Evolutionary conservation across 2,888 invertebrate species (phyloP).

Genomic region (Andrena marginata): DNA sequence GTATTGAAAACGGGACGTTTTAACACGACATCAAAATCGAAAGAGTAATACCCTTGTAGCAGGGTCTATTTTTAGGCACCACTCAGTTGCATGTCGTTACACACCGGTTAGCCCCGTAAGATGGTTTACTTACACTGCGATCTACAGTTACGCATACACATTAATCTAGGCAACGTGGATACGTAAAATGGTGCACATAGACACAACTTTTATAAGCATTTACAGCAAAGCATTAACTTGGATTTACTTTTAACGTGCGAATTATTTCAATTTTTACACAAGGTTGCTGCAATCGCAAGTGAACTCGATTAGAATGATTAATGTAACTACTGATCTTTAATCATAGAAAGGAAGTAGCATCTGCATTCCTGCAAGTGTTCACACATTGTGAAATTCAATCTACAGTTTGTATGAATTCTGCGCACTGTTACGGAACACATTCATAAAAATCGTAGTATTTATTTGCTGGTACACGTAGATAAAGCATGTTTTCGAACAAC

Average conservation of each 20-base stretch:
- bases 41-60: slow-evolving; percentile 60
- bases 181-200: slow-evolving; percentile 48
- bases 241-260: not conserved
- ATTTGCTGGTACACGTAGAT: too few relatives aligned
- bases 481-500: too few relatives aligned
- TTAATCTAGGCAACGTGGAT: slow-evolving; percentile 43
- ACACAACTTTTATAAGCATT: slow-evolving; percentile 51
- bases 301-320: not conserved
- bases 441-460: not conserved
- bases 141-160: slow-evolving; percentile 28
- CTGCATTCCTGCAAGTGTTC: not conserved
- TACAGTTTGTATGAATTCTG: too few relatives aligned
- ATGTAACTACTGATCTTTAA: not conserved
- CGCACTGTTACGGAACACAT: not conserved
- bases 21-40: slow-evolving; percentile 52
- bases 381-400: too few relatives aligned
- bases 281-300: not conserved
- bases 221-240: not conserved
- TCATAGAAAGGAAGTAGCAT: not conserved
- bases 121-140: slow-evolving; percentile 61
- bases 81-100: slow-evolving; percentile 63
- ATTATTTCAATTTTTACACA: not conserved
- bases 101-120: slow-evolving; percentile 70
- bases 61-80: slow-evolving; percentile 72
- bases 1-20: slow-evolving; percentile 6